Evolutionary conservation across 53 echinoderm and acorn worm genomes (phyloP).

Genomic region (Echinarachnius parma): DNA sequence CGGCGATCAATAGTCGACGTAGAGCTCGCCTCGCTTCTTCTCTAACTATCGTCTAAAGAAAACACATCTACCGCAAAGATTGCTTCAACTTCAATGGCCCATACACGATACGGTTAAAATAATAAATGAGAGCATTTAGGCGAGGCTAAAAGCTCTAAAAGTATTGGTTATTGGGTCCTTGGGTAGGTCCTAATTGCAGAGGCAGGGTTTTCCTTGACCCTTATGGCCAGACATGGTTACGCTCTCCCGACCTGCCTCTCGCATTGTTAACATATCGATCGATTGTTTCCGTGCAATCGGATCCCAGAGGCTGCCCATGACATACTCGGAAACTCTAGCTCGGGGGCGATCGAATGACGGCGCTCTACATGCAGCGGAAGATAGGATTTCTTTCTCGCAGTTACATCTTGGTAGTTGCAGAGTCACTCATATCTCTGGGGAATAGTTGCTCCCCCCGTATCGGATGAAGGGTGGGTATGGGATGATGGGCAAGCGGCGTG

Average conservation of each 20-base stretch:
- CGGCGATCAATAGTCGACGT: slow-evolving; percentile 26
- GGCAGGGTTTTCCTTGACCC: background rate
- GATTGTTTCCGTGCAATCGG: slow-evolving; percentile 1
- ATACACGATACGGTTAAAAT: slow-evolving; percentile 23
- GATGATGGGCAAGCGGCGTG: slow-evolving; percentile 21
- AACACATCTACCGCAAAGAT: background rate
- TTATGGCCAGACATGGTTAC: background rate
- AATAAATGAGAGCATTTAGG: slow-evolving; percentile 39
- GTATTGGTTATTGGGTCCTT: slow-evolving; percentile 13
- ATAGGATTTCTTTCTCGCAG: slow-evolving; percentile 28
- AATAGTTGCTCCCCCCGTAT: slow-evolving; percentile 38
- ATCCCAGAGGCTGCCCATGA: slow-evolving; percentile 20
- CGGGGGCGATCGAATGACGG: slow-evolving; percentile 22
- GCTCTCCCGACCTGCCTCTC: background rate
- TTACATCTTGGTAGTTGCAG: slow-evolving; percentile 28
- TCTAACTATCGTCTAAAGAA: background rate
- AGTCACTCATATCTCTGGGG: slow-evolving; percentile 49
- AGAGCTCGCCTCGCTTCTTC: slow-evolving; percentile 3
- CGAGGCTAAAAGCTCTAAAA: slow-evolving; percentile 27
- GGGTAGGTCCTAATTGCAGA: slow-evolving; percentile 12
- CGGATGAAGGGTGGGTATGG: slow-evolving; percentile 30
- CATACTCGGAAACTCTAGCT: slow-evolving; percentile 40
- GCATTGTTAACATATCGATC: slow-evolving; percentile 33
- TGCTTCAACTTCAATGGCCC: slow-evolving; percentile 7
- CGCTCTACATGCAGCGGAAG: slow-evolving; percentile 26